A percentile compares a stretch with the other conserved stretches of the same genome.
Conservation (phyloP, 2,113 vertebrate genomes). For the Pomatostomus ruficeps region DNA sequence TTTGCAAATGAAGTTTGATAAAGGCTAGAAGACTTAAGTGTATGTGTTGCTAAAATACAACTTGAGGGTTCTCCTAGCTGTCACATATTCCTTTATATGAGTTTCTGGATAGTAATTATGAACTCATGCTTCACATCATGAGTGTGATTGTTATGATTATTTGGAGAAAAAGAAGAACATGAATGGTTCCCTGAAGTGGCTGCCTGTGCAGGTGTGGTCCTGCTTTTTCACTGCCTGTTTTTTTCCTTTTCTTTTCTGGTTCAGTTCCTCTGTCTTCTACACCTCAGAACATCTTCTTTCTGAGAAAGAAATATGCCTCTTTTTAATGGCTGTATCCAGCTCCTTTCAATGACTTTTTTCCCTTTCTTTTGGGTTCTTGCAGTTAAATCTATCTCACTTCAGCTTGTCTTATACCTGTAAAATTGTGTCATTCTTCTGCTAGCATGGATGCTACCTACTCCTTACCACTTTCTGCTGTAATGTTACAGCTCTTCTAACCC, state of each 20-base stretch:
- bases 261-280: background rate
- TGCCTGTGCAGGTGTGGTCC: background rate
- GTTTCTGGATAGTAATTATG: background rate
- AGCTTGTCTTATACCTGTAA: background rate
- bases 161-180: background rate
- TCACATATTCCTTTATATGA: background rate
- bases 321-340: background rate
- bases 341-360: background rate
- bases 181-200: background rate
- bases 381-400: background rate
- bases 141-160: background rate
- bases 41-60: background rate
- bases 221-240: background rate
- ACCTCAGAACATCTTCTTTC: background rate
- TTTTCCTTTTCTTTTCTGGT: background rate
- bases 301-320: background rate
- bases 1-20: background rate
- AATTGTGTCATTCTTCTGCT: background rate
- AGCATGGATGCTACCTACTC: background rate
- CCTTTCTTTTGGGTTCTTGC: background rate
- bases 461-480: background rate
- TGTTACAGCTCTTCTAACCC: background rate
- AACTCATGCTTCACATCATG: background rate
- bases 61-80: background rate
- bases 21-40: background rate